phyloP scores from a whole-genome alignment of 2,888 invertebrate genomes.

The Onchidella celtica region DNA sequence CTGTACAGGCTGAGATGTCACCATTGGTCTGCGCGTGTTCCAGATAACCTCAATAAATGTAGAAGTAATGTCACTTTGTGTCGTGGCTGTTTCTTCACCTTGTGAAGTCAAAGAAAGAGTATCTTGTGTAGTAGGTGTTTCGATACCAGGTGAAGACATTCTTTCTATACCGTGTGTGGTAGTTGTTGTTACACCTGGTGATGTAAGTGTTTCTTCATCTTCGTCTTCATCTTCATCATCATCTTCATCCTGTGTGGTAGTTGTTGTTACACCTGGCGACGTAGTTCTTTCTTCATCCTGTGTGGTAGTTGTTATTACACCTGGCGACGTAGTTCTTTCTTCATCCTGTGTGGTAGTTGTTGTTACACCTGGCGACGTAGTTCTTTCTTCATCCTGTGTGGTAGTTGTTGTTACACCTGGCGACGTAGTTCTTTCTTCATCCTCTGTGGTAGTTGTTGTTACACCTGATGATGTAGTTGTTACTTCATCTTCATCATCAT shows the following conservation, averaged over 20 bases:
- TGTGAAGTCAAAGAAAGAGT: too few relatives aligned
- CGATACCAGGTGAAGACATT: not conserved
- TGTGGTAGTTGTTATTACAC: not conserved
- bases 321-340: not conserved
- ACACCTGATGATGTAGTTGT: too few relatives aligned
- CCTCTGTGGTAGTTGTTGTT: too few relatives aligned
- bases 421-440: not conserved
- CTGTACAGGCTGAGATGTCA: not conserved
- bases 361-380: not conserved
- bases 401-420: not conserved
- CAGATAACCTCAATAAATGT: not conserved
- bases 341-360: not conserved
- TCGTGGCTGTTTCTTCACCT: too few relatives aligned
- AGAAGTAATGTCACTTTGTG: not conserved
- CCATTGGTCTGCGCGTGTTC: not conserved
- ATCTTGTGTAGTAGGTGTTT: not conserved
- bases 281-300: slow-evolving; percentile 1
- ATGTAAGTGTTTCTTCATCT: not conserved
- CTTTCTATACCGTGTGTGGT: not conserved
- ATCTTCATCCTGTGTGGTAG: not conserved
- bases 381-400: not conserved
- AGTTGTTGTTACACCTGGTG: not conserved
- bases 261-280: not conserved
- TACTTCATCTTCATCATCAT: too few relatives aligned
- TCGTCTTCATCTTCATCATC: not conserved